Conservation (phyloP, 2,113 vertebrate species). For the Syrmaticus mikado region DNA sequence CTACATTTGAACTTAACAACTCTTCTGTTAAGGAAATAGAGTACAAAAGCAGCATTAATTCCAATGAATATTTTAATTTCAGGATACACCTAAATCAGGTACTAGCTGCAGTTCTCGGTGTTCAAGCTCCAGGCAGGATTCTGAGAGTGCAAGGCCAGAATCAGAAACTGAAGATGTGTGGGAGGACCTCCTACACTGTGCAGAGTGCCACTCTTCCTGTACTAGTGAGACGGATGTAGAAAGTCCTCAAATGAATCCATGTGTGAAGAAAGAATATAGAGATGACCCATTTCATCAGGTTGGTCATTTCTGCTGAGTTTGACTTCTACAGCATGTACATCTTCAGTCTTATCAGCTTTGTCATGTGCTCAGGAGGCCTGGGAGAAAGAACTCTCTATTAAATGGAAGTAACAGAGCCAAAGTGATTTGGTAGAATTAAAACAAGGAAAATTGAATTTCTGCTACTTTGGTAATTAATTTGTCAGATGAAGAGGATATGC, state of each 20-base stretch:
- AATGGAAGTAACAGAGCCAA: neutral
- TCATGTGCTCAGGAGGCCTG: neutral
- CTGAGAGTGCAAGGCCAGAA: conserved; percentile 93
- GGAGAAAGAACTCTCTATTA: neutral
- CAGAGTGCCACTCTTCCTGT: conserved; percentile 94
- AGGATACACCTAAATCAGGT: conserved; percentile 92
- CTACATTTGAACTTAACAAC: neutral
- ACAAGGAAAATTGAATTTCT: neutral
- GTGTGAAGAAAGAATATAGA: conserved; percentile 92
- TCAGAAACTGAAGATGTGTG: conserved; percentile 97
- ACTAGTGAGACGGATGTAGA: conserved; percentile 95
- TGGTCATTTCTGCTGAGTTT: conserved; percentile 8
- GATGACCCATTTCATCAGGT: conserved; percentile 99
- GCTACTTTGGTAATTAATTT: neutral
- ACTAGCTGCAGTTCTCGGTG: conserved; percentile 96
- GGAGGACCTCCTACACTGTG: conserved; percentile 97
- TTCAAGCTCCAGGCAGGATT: conserved; percentile 94
- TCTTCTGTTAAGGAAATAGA: conserved; percentile 16
- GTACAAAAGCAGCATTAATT: conserved; percentile 49
- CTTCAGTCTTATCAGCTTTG: neutral
- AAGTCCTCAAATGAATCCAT: conserved; percentile 83
- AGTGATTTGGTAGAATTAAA: neutral
- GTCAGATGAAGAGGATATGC: neutral
- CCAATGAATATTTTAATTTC: conserved; percentile 63
- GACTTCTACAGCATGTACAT: neutral